A percentile compares a stretch with the other conserved stretches of the same genome.
phyloP scores from a whole-genome alignment of 1,140 invertebrate genomes.

The Trachymyrmex cornetzi region DNA sequence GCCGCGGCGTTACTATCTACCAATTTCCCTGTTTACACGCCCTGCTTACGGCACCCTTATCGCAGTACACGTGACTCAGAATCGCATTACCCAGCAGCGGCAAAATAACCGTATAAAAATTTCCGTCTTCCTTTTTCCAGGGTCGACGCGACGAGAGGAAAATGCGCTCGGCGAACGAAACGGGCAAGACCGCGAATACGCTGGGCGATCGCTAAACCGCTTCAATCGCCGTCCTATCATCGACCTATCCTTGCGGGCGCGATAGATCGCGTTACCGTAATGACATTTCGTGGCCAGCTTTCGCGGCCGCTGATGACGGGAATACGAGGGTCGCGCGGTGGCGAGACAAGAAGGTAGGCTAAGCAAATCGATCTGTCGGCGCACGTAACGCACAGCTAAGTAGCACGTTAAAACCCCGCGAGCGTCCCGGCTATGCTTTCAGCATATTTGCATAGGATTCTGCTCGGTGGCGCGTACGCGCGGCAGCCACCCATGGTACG shows the following conservation, averaged over 20 bases:
- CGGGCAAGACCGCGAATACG: background rate
- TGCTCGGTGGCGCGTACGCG: constrained; percentile 56
- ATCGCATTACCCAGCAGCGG: constrained; percentile 35
- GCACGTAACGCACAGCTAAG: constrained; percentile 73
- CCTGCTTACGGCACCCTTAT: constrained; percentile 23
- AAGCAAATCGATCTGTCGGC: constrained; percentile 73
- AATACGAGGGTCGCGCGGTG: background rate
- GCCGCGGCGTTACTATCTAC: constrained; percentile 4
- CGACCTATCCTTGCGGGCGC: constrained; percentile 13
- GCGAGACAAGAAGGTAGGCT: constrained; percentile 27
- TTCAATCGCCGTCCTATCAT: constrained; percentile 36
- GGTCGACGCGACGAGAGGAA: background rate
- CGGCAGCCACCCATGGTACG: constrained; percentile 17
- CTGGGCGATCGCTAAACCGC: background rate
- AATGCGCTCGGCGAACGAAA: background rate
- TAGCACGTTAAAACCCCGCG: constrained; percentile 76
- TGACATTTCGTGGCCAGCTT: constrained; percentile 65
- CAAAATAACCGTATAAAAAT: constrained; percentile 36
- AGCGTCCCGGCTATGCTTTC: constrained; percentile 73
- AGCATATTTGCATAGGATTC: constrained; percentile 75
- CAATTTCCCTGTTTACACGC: constrained; percentile 47
- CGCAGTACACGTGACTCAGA: constrained; percentile 1
- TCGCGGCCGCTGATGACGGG: constrained; percentile 14
- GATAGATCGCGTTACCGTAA: constrained; percentile 62
- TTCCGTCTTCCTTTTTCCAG: constrained; percentile 3